Conservation (phyloP, 2,113 vertebrate species). For the Chaenocephalus aceratus region DNA sequence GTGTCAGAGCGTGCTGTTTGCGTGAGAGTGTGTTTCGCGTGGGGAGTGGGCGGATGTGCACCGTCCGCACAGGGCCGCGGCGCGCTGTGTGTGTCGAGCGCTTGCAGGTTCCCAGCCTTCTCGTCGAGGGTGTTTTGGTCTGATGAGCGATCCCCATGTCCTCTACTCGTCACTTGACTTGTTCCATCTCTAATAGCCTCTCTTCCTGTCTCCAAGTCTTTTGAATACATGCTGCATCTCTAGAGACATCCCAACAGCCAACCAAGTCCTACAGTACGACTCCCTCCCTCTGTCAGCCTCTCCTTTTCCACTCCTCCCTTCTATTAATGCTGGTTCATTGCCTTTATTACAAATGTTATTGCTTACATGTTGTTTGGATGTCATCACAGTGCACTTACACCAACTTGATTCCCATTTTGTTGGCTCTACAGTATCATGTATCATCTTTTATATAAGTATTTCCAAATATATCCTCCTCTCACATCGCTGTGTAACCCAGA, state of each 20-base stretch:
- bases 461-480: conserved; percentile 68
- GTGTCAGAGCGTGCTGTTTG: conserved; percentile 63
- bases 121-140: conserved; percentile 68
- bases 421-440: conserved; percentile 5
- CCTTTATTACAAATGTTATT: conserved; percentile 37
- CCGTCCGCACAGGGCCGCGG: conserved; percentile 56
- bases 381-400: neutral
- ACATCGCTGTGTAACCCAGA: conserved; percentile 70
- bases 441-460: conserved; percentile 36
- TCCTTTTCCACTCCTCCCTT: conserved; percentile 71
- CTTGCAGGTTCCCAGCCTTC: conserved; percentile 65
- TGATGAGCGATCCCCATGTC: conserved; percentile 81
- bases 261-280: conserved; percentile 73
- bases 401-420: conserved; percentile 15
- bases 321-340: conserved; percentile 47
- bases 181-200: conserved; percentile 65
- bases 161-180: conserved; percentile 59
- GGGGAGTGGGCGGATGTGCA: conserved; percentile 61
- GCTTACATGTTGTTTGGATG: neutral
- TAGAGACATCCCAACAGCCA: conserved; percentile 77
- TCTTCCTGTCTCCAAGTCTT: conserved; percentile 64
- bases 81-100: conserved; percentile 48
- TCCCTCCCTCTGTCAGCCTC: conserved; percentile 68
- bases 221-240: conserved; percentile 73
- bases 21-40: conserved; percentile 53